phyloP scores from a whole-genome alignment of 2,888 invertebrate genomes.

The Cloeon dipterum region DNA sequence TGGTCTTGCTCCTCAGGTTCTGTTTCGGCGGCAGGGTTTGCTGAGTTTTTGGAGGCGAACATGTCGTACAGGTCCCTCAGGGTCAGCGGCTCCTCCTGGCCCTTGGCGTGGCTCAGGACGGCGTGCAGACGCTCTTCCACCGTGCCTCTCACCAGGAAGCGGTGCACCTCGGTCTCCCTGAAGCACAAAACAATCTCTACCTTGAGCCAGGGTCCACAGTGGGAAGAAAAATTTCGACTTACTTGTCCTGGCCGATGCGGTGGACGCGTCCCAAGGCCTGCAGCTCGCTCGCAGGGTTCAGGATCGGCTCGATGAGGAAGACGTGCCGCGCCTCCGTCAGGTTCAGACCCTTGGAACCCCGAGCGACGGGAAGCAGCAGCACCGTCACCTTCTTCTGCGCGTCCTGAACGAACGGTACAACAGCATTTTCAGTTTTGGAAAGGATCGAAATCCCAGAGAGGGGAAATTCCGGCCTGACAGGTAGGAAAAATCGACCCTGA shows the following conservation, averaged over 20 bases:
- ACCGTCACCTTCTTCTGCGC: constrained; percentile 22
- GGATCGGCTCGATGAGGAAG: constrained; percentile 45
- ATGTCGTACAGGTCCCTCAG: not conserved
- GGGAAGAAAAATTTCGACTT: constrained; percentile 7
- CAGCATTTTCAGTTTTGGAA: too few relatives aligned
- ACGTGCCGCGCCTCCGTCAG: constrained; percentile 57
- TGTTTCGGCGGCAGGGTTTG: too few relatives aligned
- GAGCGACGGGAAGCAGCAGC: constrained; percentile 37
- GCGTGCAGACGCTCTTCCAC: constrained; percentile 43
- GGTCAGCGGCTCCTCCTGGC: not conserved
- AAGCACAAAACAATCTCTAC: constrained; percentile 8
- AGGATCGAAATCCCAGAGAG: not conserved
- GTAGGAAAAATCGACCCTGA: too few relatives aligned
- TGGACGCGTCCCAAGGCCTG: constrained; percentile 60
- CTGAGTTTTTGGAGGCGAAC: not conserved
- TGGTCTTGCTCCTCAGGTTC: too few relatives aligned
- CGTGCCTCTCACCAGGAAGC: constrained; percentile 39
- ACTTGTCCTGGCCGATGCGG: constrained; percentile 56
- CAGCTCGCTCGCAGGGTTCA: constrained; percentile 45
- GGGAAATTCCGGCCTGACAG: not conserved
- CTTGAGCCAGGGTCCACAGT: not conserved
- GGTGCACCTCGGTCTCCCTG: constrained; percentile 41
- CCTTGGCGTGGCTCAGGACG: constrained; percentile 16
- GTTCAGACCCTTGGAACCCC: constrained; percentile 57
- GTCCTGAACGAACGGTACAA: constrained; percentile 11